Base-by-base conservation (phyloP, 2,113 vertebrate genomes). In the Indicator indicator region DNA sequence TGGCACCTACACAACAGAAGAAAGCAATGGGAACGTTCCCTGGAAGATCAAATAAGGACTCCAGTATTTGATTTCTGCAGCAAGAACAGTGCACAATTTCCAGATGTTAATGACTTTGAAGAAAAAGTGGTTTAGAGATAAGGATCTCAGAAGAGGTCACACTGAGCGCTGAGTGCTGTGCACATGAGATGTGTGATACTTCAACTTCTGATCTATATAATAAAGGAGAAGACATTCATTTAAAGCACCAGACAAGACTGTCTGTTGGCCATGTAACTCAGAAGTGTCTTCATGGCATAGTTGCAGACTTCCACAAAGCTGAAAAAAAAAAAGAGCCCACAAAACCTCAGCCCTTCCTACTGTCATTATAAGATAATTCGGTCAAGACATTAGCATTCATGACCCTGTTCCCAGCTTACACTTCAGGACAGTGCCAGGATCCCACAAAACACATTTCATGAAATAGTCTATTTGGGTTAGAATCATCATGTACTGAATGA, bases 21-120 rank as follows among this genome's bases (percentile, higher is more conserved):
- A 94, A 93, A 94, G 88, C 56, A 83, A 70, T 48, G 48, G 52
- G 83, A 93, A 64, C 62, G 33, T 78, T 93, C 65, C 16, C 33
- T 91, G 56, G 18, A 88, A 95, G 94, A 94, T 95, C 90, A 93
- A 95, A 90, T 92, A 62, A 83, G 91, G 88, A 88, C 86, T 94
- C 11, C 2, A 85, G 56, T 69, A 33, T 95, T 91, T 94, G 76
- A 90, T 83, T 96, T 86, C 94, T 74, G 1, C 16, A 60, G 80
- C 33, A 77, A 92, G 80, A 94, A 82, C 40, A 67, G 27, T 33
- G 79, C 70, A 93, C 60, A 77, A 78, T 91, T 94, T 88, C 83
- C 84, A 96, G 86, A 88, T 94, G 88, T 82, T 94, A 90, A 89
- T 88, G 70, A 74, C 84, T 87, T 89, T 73, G 90, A 92, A 80